These are phyloP conservation scores for Globodera rostochiensis DNA, from an alignment of 1,140 invertebrate genomes.

Conservation along the genomic window DNA sequence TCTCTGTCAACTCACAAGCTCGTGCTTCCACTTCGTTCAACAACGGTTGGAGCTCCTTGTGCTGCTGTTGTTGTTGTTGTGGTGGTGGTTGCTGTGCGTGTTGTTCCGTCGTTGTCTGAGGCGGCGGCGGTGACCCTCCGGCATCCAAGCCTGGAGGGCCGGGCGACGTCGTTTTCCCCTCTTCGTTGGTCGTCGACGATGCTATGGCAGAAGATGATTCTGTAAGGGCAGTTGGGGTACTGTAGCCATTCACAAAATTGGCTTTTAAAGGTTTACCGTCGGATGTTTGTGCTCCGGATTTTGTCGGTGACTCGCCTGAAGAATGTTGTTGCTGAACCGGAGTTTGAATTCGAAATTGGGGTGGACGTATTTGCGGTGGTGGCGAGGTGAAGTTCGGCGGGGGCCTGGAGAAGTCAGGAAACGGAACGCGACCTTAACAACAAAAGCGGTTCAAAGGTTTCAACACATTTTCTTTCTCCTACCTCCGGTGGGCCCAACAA, in stretches of 20 bases:
- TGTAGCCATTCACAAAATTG: too few relatives aligned
- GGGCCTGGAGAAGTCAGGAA: background rate
- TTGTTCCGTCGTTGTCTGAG: background rate
- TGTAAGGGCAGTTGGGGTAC: background rate
- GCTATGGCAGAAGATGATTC: background rate
- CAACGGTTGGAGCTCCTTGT: slow-evolving; percentile 1
- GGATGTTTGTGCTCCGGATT: background rate
- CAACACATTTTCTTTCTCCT: too few relatives aligned
- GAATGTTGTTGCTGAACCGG: background rate
- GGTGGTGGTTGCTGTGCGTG: slow-evolving; percentile 12
- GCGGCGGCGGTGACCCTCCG: slow-evolving; percentile 5
- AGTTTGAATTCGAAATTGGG: background rate
- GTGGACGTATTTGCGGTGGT: background rate
- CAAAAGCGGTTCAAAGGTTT: background rate
- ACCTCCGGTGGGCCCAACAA: too few relatives aligned
- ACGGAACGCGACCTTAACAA: background rate
- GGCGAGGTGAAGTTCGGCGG: background rate
- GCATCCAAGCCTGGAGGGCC: slow-evolving; percentile 19
- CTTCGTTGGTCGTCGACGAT: background rate
- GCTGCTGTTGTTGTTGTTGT: background rate
- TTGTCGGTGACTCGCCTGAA: background rate
- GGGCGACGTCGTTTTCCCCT: slow-evolving; percentile 3
- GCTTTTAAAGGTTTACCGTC: too few relatives aligned
- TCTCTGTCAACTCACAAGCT: too few relatives aligned
- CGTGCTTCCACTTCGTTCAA: slow-evolving; percentile 11